Percentiles rank a stretch among this genome's conserved stretches.
These are phyloP conservation scores for Suricata suricatta DNA, from an alignment of 2,113 vertebrate species.

Conservation along the genomic window DNA sequence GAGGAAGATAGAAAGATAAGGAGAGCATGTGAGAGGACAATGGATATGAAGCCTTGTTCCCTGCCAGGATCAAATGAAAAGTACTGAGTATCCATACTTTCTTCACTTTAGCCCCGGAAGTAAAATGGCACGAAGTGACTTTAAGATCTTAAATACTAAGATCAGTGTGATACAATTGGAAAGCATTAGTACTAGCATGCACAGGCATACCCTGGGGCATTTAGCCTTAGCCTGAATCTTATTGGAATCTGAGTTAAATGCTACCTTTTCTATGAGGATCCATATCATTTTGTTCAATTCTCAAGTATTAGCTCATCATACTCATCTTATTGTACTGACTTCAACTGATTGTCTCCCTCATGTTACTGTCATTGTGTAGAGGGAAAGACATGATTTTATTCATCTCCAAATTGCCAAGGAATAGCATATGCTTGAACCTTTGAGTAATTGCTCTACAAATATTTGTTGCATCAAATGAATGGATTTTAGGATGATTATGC, in stretches of 20 bases:
- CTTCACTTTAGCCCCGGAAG: background rate
- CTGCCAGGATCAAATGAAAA: background rate
- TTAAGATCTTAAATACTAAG: background rate
- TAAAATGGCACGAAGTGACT: background rate
- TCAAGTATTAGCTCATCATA: background rate
- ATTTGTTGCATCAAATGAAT: background rate
- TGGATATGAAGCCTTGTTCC: background rate
- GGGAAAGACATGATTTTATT: background rate
- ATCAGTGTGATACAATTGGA: background rate
- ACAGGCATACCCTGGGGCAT: background rate
- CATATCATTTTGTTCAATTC: background rate
- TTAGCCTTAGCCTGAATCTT: background rate
- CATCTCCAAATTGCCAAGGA: background rate
- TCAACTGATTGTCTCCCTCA: background rate
- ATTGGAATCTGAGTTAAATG: background rate
- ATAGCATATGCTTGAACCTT: background rate
- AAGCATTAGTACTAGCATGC: background rate
- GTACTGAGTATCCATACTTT: background rate
- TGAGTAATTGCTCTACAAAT: background rate
- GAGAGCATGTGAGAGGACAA: background rate
- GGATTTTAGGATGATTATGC: background rate
- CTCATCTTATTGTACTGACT: background rate
- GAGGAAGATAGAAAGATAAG: background rate
- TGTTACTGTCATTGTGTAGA: background rate
- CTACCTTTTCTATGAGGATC: background rate